A percentile compares a stretch with the other conserved stretches of the same genome.
These are phyloP conservation scores for Pelodytes ibericus DNA, from an alignment of 2,797 vertebrate species.

Conservation along the genomic window DNA sequence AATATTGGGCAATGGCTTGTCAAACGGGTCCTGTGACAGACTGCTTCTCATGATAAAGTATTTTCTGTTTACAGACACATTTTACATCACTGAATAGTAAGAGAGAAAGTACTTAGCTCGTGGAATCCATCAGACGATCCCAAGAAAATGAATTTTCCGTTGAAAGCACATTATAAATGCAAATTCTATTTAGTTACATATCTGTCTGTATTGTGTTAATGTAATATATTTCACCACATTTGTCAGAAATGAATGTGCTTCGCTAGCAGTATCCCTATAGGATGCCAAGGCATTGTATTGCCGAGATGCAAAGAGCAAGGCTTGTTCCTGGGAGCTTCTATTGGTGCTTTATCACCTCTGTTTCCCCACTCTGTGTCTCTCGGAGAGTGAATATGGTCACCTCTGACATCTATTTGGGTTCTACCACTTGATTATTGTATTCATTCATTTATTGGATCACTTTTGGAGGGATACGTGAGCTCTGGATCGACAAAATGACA, in stretches of 20 bases:
- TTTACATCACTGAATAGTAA: background rate
- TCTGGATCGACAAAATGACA: no score
- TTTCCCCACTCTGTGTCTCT: no score
- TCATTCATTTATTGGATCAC: no score
- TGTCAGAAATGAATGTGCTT: background rate
- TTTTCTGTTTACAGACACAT: background rate
- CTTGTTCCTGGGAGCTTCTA: no score
- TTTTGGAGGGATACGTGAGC: no score
- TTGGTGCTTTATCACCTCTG: no score
- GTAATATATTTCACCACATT: background rate
- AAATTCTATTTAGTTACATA: background rate
- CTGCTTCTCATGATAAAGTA: background rate
- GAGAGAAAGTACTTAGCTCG: background rate
- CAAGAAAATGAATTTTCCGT: background rate
- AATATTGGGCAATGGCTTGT: background rate
- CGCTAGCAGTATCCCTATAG: background rate
- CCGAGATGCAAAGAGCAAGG: no score
- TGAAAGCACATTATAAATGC: constrained; percentile 12
- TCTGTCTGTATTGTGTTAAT: constrained; percentile 13
- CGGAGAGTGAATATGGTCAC: no score
- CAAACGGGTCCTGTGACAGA: background rate
- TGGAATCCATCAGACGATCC: background rate
- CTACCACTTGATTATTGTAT: no score
- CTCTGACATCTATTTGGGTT: no score
- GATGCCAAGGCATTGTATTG: background rate